Base-by-base conservation (phyloP, 2,113 vertebrate species). In the Gopherus flavomarginatus region DNA sequence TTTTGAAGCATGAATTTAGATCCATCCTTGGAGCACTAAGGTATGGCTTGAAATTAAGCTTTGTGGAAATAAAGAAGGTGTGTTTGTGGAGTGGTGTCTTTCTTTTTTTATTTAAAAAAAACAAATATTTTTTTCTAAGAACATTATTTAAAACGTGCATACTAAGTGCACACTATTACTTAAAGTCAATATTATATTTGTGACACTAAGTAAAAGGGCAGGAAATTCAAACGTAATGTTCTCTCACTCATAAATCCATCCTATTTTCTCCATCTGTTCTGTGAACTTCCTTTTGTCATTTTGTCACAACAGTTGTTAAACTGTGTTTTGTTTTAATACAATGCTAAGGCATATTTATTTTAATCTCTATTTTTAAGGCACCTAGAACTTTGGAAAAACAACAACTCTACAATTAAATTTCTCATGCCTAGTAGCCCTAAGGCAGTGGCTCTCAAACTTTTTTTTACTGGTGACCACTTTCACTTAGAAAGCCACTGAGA, bases 201-300 rank as follows among this genome's bases (percentile, higher is more conserved):
- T 78, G 75, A 78, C 75, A 47, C 42, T 29, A 47, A 14, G 26
- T 47, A 47, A 16, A 16, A 78, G 27, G 42, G 22, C 21, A 78
- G 75, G 75, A 78, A 78, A 59, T 84, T 94, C 88, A 93, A 59
- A 77, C 85, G 59, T 94, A 81, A 89, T 93, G 85, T 90, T 50
- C 93, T 96, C 95, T 92, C 89, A 75, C 92, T 96, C 92, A 93
- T 96, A 80, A 94, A 96, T 97, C 93, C 19, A 91, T 91, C 92
- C 91, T 95, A 72, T 93, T 95, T 88, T 44, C 81, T 88, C 22
- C 19, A 54, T 90, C 93, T 97, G 56, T 95, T 90, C 96, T 94
- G 42, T 77, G 91, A 86, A 91, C 91, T 96, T 94, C 93, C 92
- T 93, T 3, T 85, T 91, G 84, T 93, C 91, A 59, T 0, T 3